Conservation (phyloP, 2,797 vertebrate genomes). For the Sebastes oblongus region DNA sequence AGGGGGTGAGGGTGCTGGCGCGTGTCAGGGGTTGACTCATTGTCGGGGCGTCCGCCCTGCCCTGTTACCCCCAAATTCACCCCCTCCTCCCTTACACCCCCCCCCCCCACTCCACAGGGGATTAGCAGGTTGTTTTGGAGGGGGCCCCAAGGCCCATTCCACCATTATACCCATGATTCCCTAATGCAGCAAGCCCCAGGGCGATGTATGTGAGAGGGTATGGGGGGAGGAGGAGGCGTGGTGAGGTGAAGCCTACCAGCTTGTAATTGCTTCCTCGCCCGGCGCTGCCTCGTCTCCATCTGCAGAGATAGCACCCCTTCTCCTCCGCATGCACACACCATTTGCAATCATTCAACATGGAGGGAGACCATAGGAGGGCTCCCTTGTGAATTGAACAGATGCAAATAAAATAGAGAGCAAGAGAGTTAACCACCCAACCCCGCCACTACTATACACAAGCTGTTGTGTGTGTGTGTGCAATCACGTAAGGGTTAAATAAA, state of each 20-base stretch:
- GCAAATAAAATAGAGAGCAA: conserved; percentile 2
- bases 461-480: conserved; percentile 4
- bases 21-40: conserved; percentile 71
- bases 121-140: conserved; percentile 84
- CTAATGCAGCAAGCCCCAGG: conserved; percentile 65
- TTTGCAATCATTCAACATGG: conserved; percentile 31
- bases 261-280: conserved; percentile 77
- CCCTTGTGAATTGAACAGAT: conserved; percentile 50
- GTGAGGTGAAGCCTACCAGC: conserved; percentile 64
- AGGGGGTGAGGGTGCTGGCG: conserved; percentile 58
- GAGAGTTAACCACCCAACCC: conserved; percentile 19
- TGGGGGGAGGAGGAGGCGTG: conserved; percentile 47
- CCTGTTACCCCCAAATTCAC: conserved; percentile 56
- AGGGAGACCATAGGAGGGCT: conserved; percentile 28
- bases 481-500: conserved; percentile 56
- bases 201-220: conserved; percentile 39
- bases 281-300: conserved; percentile 56
- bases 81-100: neutral
- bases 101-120: conserved; percentile 57
- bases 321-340: conserved; percentile 11
- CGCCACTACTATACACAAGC: conserved; percentile 10
- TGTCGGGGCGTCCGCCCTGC: conserved; percentile 57
- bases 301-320: conserved; percentile 54
- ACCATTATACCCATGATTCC: conserved; percentile 77
- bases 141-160: conserved; percentile 71